phyloP scores from a whole-genome alignment of 2,888 invertebrate species.

The Lobophora halterata region DNA sequence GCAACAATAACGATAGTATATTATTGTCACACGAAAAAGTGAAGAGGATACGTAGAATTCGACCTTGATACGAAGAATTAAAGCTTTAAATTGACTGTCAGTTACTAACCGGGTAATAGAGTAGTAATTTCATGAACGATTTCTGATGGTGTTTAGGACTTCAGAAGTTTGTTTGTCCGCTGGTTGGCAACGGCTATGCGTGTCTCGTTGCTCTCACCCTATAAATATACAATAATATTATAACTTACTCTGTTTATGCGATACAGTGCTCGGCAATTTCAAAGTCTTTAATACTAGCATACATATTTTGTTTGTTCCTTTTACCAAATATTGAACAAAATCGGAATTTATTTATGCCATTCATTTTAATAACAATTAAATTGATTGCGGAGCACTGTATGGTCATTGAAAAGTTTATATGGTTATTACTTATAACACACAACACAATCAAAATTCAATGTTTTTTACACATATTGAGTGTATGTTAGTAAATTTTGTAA shows the following conservation, averaged over 20 bases:
- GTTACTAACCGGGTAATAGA: slow-evolving; percentile 7
- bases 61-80: slow-evolving; percentile 10
- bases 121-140: slow-evolving; percentile 1
- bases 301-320: background rate
- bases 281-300: background rate
- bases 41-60: slow-evolving; percentile 14
- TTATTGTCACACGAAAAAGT: slow-evolving; percentile 20
- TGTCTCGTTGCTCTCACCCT: slow-evolving; percentile 92
- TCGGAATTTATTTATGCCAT: background rate
- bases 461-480: no score
- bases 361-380: no score
- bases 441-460: no score
- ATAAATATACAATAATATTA: slow-evolving; percentile 39
- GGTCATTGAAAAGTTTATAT: no score
- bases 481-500: no score
- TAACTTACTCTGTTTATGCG: background rate
- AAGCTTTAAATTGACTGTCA: slow-evolving; percentile 11
- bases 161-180: slow-evolving; percentile 93
- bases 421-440: no score
- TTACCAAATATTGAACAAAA: slow-evolving; percentile 1
- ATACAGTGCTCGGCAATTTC: slow-evolving; percentile 1
- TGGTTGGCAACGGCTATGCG: slow-evolving; percentile 95
- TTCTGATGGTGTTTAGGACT: slow-evolving; percentile 68
- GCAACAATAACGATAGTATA: background rate
- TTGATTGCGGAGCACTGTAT: no score